Conservation (phyloP, 2,888 invertebrate genomes). For the Netelia virgata region DNA sequence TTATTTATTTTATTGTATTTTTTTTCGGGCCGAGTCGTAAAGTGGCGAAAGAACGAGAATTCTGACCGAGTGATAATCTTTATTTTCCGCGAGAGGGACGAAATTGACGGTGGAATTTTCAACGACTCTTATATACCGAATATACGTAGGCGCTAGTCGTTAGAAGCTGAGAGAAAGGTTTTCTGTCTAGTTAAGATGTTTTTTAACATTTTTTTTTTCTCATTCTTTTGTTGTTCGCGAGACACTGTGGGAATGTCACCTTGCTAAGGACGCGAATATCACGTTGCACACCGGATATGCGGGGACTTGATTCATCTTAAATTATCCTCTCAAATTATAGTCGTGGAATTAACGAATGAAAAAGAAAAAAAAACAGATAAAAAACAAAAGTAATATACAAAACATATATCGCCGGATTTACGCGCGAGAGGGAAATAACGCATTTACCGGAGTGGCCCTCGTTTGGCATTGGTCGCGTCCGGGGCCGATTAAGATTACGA, state of each 20-base stretch:
- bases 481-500: constrained; percentile 50
- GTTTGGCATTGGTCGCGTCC: constrained; percentile 57
- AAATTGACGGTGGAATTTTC: not conserved
- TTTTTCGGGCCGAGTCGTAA: constrained; percentile 16
- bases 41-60: constrained; percentile 4
- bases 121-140: not conserved
- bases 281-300: constrained; percentile 42
- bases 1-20: no score
- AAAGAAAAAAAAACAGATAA: not conserved
- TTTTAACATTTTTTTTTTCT: not conserved
- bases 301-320: constrained; percentile 27
- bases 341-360: constrained; percentile 6
- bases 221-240: not conserved
- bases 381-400: not conserved
- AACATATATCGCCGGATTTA: constrained; percentile 35
- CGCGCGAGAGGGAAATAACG: constrained; percentile 42
- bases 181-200: not conserved
- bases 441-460: constrained; percentile 29
- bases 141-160: not conserved
- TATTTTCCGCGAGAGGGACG: not conserved
- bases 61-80: not conserved
- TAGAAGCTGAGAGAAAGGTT: not conserved
- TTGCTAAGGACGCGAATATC: not conserved
- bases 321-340: constrained; percentile 51
- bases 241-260: constrained; percentile 17